Conservation (phyloP, 2,113 vertebrate species). For the Psephotus haematonotus region DNA sequence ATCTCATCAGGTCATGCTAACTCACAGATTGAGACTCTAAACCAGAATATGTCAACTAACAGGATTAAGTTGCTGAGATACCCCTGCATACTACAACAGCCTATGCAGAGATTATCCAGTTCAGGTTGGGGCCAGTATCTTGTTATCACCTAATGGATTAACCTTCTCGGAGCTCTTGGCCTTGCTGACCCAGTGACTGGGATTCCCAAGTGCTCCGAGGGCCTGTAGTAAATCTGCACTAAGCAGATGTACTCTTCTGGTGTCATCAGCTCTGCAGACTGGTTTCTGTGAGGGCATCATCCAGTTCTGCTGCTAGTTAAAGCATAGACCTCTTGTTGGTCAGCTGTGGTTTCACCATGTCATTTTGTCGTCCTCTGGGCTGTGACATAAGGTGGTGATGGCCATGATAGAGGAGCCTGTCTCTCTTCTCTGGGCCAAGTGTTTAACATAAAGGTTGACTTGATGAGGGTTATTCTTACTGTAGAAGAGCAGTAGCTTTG, state of each 20-base stretch:
- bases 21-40: neutral
- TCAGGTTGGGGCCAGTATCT: neutral
- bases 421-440: neutral
- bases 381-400: neutral
- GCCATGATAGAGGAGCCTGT: neutral
- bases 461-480: neutral
- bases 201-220: neutral
- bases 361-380: neutral
- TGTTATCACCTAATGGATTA: slow-evolving; percentile 33
- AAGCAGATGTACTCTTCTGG: neutral
- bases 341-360: neutral
- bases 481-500: neutral
- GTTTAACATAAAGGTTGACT: neutral
- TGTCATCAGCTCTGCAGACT: neutral
- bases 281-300: neutral
- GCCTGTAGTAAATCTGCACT: neutral
- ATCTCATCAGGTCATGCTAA: neutral
- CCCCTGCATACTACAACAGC: neutral
- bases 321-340: neutral
- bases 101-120: slow-evolving; percentile 14
- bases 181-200: slow-evolving; percentile 53
- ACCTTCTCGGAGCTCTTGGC: slow-evolving; percentile 3
- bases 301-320: neutral
- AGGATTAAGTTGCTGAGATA: slow-evolving; percentile 49
- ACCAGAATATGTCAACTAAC: slow-evolving; percentile 19